phyloP scores from a whole-genome alignment of 2,888 invertebrate genomes.

The Melipona bicolor region DNA sequence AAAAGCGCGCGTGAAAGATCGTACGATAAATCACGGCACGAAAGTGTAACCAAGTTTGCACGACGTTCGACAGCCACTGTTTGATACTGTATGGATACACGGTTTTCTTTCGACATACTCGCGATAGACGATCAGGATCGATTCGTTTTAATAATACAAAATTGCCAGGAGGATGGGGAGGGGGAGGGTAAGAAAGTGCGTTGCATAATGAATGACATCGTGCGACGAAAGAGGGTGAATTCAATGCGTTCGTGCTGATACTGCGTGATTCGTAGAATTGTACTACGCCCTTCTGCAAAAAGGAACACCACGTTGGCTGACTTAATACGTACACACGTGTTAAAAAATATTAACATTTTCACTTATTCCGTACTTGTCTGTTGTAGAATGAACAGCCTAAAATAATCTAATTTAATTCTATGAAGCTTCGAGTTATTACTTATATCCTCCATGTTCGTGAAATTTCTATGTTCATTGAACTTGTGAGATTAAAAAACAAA shows the following conservation, averaged over 20 bases:
- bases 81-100: background rate
- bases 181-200: conserved; percentile 19
- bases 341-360: background rate
- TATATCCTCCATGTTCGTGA: no score
- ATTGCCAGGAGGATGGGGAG: conserved; percentile 1
- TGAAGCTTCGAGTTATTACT: background rate
- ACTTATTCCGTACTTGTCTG: background rate
- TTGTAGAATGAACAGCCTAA: background rate
- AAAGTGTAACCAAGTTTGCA: background rate
- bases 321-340: background rate
- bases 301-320: background rate
- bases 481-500: no score
- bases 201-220: conserved; percentile 56
- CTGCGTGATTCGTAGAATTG: conserved; percentile 33
- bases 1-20: background rate
- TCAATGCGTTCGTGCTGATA: conserved; percentile 34
- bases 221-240: conserved; percentile 46
- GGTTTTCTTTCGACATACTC: background rate
- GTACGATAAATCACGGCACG: conserved; percentile 7
- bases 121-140: conserved; percentile 29
- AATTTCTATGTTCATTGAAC: no score
- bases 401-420: background rate
- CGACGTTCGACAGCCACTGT: background rate
- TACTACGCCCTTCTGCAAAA: background rate
- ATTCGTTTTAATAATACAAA: conserved; percentile 49